phyloP scores from a whole-genome alignment of 2,797 vertebrate species.

The Diplodus sargus region DNA sequence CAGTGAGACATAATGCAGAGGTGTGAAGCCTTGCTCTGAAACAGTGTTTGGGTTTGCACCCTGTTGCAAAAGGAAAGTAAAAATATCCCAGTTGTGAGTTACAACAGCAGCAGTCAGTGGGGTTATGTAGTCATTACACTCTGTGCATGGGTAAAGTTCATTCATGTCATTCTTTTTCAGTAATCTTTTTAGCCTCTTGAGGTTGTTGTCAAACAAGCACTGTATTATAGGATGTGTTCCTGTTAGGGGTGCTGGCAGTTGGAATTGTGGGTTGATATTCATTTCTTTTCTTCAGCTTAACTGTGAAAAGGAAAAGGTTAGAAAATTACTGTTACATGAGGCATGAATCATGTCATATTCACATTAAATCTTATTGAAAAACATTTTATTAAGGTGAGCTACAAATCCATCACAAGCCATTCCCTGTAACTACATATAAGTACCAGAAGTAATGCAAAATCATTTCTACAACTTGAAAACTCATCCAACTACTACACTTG shows the following conservation, averaged over 20 bases:
- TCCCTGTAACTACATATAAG: not conserved
- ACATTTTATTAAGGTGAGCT: no score
- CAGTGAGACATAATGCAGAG: conserved; percentile 62
- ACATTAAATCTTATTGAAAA: no score
- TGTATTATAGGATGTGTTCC: conserved; percentile 59
- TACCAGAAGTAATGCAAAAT: not conserved
- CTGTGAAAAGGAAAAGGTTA: conserved; percentile 24
- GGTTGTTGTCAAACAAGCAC: conserved; percentile 20
- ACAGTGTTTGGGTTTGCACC: conserved; percentile 34
- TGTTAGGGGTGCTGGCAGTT: rapidly evolving
- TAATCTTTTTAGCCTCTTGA: not conserved
- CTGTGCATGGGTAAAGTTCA: conserved; percentile 36
- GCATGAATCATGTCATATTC: no score
- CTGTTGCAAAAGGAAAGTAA: not conserved
- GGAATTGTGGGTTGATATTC: rapidly evolving
- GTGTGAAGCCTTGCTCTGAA: rapidly evolving
- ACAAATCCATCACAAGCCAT: not conserved
- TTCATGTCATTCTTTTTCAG: conserved; percentile 34
- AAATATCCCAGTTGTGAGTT: conserved; percentile 43
- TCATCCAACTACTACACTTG: not conserved
- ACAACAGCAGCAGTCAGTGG: conserved; percentile 66
- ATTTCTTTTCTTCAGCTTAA: conserved; percentile 20
- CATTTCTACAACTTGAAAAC: not conserved
- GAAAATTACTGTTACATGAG: no score
- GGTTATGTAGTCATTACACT: conserved; percentile 42